Base-by-base conservation (phyloP, 1,140 invertebrate genomes). In the Hermatobates lingyangjiaoensis region DNA sequence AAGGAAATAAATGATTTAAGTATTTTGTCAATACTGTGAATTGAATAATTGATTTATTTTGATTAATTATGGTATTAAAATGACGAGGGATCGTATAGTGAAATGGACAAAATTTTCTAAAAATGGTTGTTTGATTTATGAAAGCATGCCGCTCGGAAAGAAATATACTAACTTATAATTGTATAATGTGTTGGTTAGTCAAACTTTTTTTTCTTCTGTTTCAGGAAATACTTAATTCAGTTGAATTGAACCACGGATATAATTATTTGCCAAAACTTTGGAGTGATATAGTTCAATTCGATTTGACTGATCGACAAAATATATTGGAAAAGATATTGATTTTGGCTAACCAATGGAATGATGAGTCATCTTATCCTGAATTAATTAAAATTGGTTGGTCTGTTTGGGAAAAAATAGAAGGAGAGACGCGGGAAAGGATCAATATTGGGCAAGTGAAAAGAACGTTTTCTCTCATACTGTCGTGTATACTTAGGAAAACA, bases 261-360 rank as follows among this genome's bases (percentile, higher is more conserved):
- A 68, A 79, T 40, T 70, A 80, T 26, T 63, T 90, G 46, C 79
- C 83, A 1, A 72, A 73, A 59, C 62, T 87, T 5, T 90, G 83
- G 81, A 80, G 82, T 1, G 83, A 89, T 60, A 74, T 87, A 56
- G 66, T 80, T 0, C 67, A 76, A 24, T 85, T 83, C 61, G 76
- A 80, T 48, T 72, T 71, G 39, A 68, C 68, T 1, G 63, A 68
- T 51, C 67, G 76, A 40, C 71, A 74, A 51, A 71, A 65, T 48
- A 59, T 79, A 0, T 50, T 82, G 0, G 66, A 69, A 25, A 60
- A 63, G 15, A 60, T 80, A 1, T 59, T 81, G 1, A 61, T 68
- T 24, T 21, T 73, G 75, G 10, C 74, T 79, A 70, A 54, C 68
- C 28, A 60, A 75, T 55, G 65, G 44, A 20, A 52, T 1, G 57